A percentile compares a stretch with the other conserved stretches of the same genome.
These are phyloP conservation scores for Theodoxus fluviatilis DNA, from an alignment of 2,888 invertebrate genomes.

Conservation along the genomic window DNA sequence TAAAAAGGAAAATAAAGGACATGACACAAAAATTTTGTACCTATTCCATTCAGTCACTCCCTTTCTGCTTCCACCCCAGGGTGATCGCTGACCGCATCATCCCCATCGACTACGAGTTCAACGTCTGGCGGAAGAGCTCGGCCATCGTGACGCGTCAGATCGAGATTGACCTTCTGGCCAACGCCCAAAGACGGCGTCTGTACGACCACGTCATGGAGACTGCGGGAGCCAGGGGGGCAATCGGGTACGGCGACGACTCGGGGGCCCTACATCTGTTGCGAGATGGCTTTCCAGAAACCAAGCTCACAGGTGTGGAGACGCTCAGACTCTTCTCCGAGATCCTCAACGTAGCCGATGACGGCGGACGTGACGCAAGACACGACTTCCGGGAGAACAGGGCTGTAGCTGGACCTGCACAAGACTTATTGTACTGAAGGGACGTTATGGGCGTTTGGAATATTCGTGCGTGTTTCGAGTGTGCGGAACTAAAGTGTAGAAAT, in stretches of 20 bases:
- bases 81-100: constrained; percentile 62
- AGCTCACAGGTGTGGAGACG: constrained; percentile 58
- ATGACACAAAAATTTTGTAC: neutral
- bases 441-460: too few relatives aligned
- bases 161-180: constrained; percentile 62
- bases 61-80: too few relatives aligned
- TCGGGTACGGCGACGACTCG: neutral
- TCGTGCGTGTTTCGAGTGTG: too few relatives aligned
- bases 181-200: constrained; percentile 56
- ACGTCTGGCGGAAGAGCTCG: constrained; percentile 63
- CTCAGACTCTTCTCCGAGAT: constrained; percentile 62
- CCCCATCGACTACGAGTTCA: constrained; percentile 59
- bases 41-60: too few relatives aligned
- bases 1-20: too few relatives aligned
- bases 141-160: constrained; percentile 63
- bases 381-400: too few relatives aligned
- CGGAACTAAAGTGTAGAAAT: too few relatives aligned
- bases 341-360: constrained; percentile 59
- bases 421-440: too few relatives aligned
- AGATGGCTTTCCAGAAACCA: too few relatives aligned
- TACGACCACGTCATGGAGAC: constrained; percentile 57
- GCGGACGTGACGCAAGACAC: too few relatives aligned
- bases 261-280: constrained; percentile 3
- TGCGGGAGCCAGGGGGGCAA: constrained; percentile 29
- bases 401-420: too few relatives aligned